Evolutionary conservation across 2,888 invertebrate species (phyloP).

Genomic region (Apotomis capreana): DNA sequence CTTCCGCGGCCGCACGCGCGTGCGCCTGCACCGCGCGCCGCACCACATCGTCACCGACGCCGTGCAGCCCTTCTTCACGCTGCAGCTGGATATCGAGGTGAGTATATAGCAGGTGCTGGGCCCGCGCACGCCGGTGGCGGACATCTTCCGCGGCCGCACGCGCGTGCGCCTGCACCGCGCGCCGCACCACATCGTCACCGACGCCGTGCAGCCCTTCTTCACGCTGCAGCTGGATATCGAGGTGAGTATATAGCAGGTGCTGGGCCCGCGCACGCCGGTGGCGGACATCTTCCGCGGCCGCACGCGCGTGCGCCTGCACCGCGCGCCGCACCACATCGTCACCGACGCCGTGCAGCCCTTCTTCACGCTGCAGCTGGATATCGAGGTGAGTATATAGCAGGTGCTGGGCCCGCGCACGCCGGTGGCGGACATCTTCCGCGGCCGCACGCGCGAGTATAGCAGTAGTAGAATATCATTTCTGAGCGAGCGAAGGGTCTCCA

Average conservation of each 20-base stretch:
- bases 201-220: constrained; percentile 97
- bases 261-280: too few species aligned
- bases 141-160: constrained; percentile 95
- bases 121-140: constrained; percentile 91
- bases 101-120: constrained; percentile 21
- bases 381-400: constrained; percentile 86
- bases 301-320: too few species aligned
- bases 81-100: constrained; percentile 97
- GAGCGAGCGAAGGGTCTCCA: too few species aligned
- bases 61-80: constrained; percentile 97
- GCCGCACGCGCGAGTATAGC: constrained; percentile 66
- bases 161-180: constrained; percentile 91
- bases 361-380: constrained; percentile 96
- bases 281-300: too few species aligned
- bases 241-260: constrained; percentile 74
- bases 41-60: constrained; percentile 92
- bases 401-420: too few species aligned
- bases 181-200: constrained; percentile 85
- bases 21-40: constrained; percentile 87
- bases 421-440: too few species aligned
- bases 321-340: constrained; percentile 77
- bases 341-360: constrained; percentile 98
- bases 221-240: constrained; percentile 97
- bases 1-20: constrained; percentile 64
- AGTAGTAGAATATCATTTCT: too few species aligned